Evolutionary conservation across 2,113 vertebrate genomes (phyloP).

Genomic region (Pogona vitticeps): DNA sequence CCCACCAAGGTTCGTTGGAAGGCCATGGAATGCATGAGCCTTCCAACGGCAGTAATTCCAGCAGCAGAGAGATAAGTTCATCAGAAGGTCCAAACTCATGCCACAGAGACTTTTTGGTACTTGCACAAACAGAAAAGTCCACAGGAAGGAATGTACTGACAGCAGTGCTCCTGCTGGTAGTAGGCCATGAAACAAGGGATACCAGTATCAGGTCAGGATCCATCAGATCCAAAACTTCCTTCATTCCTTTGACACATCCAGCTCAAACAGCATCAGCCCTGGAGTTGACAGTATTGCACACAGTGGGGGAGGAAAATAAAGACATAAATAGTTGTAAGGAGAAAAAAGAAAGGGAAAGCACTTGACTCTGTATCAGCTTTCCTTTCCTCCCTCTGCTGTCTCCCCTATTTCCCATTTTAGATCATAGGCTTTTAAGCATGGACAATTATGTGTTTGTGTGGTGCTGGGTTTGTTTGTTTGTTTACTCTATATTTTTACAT

Average conservation of each 20-base stretch:
- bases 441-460: neutral
- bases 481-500: neutral
- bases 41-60: neutral
- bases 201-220: neutral
- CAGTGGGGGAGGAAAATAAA: no score
- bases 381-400: neutral
- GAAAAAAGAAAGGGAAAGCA: no score
- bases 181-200: neutral
- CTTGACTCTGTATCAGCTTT: no score
- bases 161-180: neutral
- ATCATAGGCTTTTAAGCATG: neutral
- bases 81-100: neutral
- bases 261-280: neutral
- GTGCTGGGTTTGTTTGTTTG: neutral
- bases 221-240: neutral
- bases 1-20: neutral
- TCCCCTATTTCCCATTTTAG: neutral
- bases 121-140: neutral
- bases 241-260: neutral
- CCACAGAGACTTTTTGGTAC: neutral
- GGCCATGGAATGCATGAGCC: neutral
- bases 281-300: neutral
- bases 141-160: neutral
- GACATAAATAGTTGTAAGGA: no score
- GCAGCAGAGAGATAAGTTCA: neutral